Evolutionary conservation across 2,888 invertebrate genomes (phyloP).

Genomic region (Quadriops clusia): DNA sequence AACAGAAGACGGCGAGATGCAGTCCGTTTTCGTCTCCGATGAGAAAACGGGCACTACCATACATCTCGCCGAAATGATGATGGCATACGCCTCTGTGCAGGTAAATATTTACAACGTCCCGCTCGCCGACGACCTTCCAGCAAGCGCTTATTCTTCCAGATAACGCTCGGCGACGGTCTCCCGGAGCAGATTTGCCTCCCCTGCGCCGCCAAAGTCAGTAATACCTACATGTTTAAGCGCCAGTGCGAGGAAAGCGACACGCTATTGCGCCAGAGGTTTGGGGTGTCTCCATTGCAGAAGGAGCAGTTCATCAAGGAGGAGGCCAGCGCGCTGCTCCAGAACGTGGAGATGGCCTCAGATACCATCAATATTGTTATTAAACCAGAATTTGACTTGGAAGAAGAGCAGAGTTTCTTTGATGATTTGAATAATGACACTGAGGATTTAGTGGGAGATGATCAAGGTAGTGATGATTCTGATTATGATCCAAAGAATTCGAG

Average conservation of each 20-base stretch:
- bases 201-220: constrained; percentile 41
- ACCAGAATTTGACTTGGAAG: constrained; percentile 4
- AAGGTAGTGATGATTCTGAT: too few relatives aligned
- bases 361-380: neutral
- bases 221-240: constrained; percentile 40
- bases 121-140: too few relatives aligned
- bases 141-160: constrained; percentile 21
- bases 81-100: constrained; percentile 32
- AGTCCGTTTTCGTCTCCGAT: constrained; percentile 30
- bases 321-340: constrained; percentile 1
- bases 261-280: constrained; percentile 27
- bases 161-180: constrained; percentile 42
- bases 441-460: constrained; percentile 33
- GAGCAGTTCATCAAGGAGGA: constrained; percentile 14
- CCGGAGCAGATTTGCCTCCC: constrained; percentile 47
- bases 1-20: constrained; percentile 30
- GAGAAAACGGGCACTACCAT: constrained; percentile 25
- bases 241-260: constrained; percentile 38
- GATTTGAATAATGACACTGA: constrained; percentile 16
- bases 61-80: constrained; percentile 35
- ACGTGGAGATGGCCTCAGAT: neutral
- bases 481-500: too few relatives aligned
- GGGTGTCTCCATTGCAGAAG: constrained; percentile 17
- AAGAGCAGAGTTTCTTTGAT: constrained; percentile 5
- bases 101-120: too few relatives aligned